These are phyloP conservation scores for Pseudococcus viburni DNA, from an alignment of 2,888 invertebrate species.

Conservation along the genomic window DNA sequence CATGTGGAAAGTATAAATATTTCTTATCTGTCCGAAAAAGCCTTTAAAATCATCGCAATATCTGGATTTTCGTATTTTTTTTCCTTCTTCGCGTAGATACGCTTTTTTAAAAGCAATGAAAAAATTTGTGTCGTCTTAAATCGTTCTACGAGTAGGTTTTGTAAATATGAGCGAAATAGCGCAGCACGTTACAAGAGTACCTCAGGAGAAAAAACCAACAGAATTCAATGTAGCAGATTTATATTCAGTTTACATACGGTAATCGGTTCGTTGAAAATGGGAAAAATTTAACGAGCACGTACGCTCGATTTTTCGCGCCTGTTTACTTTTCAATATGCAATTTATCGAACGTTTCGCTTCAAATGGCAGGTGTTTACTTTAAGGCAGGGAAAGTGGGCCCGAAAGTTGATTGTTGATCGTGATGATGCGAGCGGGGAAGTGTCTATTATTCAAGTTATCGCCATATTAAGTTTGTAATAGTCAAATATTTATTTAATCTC, in stretches of 20 bases:
- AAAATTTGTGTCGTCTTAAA: constrained; percentile 19
- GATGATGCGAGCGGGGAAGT: background rate
- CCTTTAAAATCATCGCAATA: constrained; percentile 29
- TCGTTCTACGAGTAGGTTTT: background rate
- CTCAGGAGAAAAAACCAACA: background rate
- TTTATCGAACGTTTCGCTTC: constrained; percentile 30
- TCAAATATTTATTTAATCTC: background rate
- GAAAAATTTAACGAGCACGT: constrained; percentile 19
- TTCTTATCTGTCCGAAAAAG: constrained; percentile 46
- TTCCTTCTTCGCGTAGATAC: background rate
- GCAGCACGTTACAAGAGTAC: background rate
- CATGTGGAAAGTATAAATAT: constrained; percentile 28
- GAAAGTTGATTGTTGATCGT: background rate
- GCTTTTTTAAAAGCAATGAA: constrained; percentile 11
- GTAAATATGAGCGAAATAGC: background rate
- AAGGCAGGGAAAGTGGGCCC: background rate
- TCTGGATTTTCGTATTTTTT: constrained; percentile 11
- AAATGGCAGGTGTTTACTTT: background rate
- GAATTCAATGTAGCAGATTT: constrained; percentile 17
- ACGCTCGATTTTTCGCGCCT: constrained; percentile 36
- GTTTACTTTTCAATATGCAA: constrained; percentile 43
- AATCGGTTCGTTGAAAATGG: constrained; percentile 9
- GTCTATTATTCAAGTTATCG: background rate
- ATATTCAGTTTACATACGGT: constrained; percentile 31
- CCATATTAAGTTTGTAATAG: background rate